phyloP scores from a whole-genome alignment of 2,113 vertebrate species.

The Ciconia stormi region DNA sequence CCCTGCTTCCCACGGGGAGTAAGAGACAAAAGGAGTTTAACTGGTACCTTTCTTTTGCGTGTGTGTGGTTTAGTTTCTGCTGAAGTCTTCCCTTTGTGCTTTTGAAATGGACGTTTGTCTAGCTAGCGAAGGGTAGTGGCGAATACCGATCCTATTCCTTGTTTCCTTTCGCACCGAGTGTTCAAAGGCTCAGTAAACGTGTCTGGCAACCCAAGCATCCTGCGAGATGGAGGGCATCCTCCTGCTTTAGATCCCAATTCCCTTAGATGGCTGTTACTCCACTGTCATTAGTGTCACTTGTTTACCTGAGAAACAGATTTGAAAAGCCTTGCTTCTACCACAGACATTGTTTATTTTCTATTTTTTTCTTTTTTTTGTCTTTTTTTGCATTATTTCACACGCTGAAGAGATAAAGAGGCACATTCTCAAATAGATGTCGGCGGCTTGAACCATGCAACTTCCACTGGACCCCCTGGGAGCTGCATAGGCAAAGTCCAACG shows the following conservation, averaged over 20 bases:
- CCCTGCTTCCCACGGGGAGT: slow-evolving; percentile 72
- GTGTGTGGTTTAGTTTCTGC: slow-evolving; percentile 25
- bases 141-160: slow-evolving; percentile 23
- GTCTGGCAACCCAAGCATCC: slow-evolving; percentile 47
- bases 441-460: not conserved
- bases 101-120: slow-evolving; percentile 60
- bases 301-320: slow-evolving; percentile 75
- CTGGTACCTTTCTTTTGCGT: slow-evolving; percentile 29
- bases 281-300: slow-evolving; percentile 69
- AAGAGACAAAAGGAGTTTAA: slow-evolving; percentile 69
- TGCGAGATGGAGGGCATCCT: slow-evolving; percentile 45
- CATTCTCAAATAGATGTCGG: slow-evolving; percentile 40
- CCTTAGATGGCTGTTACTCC: slow-evolving; percentile 67
- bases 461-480: slow-evolving; percentile 11
- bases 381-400: slow-evolving; percentile 58
- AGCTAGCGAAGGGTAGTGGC: slow-evolving; percentile 49
- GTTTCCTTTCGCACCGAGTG: slow-evolving; percentile 57
- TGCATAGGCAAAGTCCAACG: slow-evolving; percentile 46
- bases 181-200: slow-evolving; percentile 66
- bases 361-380: not conserved
- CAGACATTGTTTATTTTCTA: slow-evolving; percentile 36
- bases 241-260: slow-evolving; percentile 41
- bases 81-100: slow-evolving; percentile 75
- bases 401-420: slow-evolving; percentile 48
- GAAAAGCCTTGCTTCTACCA: slow-evolving; percentile 71